phyloP scores from a whole-genome alignment of 2,797 vertebrate species.

The Girardinus metallicus region DNA sequence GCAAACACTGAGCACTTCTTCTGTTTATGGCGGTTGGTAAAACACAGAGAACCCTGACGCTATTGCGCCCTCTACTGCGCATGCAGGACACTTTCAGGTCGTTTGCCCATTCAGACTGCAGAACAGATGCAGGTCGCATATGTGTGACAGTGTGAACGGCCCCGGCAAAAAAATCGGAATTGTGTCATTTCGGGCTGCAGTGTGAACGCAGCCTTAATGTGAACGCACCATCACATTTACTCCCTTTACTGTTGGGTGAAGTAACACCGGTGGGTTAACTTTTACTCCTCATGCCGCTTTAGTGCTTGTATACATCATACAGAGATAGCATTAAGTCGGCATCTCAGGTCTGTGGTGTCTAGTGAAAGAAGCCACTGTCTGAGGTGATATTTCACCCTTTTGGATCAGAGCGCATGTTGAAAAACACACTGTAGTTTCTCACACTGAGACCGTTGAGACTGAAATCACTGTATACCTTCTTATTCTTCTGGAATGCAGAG shows the following conservation, averaged over 20 bases:
- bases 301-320: background rate
- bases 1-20: too few species aligned
- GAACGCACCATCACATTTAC: background rate
- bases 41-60: too few species aligned
- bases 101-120: too few species aligned
- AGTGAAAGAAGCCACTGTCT: background rate
- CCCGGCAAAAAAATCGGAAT: too few species aligned
- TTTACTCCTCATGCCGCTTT: background rate
- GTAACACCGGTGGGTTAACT: background rate
- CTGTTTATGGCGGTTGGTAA: too few species aligned
- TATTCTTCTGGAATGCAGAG: conserved; percentile 23
- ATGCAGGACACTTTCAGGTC: too few species aligned
- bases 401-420: conserved; percentile 3
- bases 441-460: conserved; percentile 12
- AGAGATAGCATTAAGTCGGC: background rate
- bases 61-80: too few species aligned
- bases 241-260: background rate
- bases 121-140: too few species aligned
- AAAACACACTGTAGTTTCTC: conserved; percentile 16
- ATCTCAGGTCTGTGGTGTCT: background rate
- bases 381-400: conserved; percentile 7
- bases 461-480: conserved; percentile 25
- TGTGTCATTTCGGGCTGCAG: too few species aligned
- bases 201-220: too few species aligned
- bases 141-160: too few species aligned